These are phyloP conservation scores for Agriotes lineatus DNA, from an alignment of 2,888 invertebrate genomes.

Conservation along the genomic window DNA sequence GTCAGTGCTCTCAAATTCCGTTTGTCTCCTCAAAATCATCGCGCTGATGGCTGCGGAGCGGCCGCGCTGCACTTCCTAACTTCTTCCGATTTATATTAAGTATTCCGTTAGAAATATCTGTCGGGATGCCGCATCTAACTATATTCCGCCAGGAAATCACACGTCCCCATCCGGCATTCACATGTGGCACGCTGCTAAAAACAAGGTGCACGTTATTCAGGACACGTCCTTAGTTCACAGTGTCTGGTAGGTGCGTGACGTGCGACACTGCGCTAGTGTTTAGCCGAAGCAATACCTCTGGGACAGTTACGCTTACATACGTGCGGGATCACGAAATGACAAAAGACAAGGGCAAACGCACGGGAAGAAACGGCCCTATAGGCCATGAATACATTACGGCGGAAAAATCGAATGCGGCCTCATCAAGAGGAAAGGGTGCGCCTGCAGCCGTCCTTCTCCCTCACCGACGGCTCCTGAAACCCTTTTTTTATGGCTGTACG, in stretches of 20 bases:
- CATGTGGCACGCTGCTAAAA: constrained; percentile 33
- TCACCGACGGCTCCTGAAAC: background rate
- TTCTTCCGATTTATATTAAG: constrained; percentile 2
- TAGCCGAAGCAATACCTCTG: constrained; percentile 41
- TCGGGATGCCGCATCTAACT: background rate
- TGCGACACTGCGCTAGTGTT: constrained; percentile 37
- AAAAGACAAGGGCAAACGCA: constrained; percentile 5
- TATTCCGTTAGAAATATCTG: constrained; percentile 1
- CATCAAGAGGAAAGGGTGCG: background rate
- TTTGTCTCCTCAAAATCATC: constrained; percentile 26
- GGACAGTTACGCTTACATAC: constrained; percentile 34
- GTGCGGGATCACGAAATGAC: constrained; percentile 20
- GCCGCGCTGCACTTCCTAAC: background rate
- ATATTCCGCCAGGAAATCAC: constrained; percentile 17
- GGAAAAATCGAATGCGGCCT: background rate
- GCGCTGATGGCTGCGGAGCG: constrained; percentile 7
- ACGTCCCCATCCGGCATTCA: constrained; percentile 29
- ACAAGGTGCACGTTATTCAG: constrained; percentile 37
- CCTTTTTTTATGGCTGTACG: no score
- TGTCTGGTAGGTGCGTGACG: constrained; percentile 43
- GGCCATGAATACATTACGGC: background rate
- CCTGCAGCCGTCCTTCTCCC: background rate
- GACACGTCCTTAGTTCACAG: constrained; percentile 44
- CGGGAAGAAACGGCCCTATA: background rate
- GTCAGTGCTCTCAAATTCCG: constrained; percentile 23